Conservation (phyloP, 2,113 vertebrate species). For the Cygnus buccinator region DNA sequence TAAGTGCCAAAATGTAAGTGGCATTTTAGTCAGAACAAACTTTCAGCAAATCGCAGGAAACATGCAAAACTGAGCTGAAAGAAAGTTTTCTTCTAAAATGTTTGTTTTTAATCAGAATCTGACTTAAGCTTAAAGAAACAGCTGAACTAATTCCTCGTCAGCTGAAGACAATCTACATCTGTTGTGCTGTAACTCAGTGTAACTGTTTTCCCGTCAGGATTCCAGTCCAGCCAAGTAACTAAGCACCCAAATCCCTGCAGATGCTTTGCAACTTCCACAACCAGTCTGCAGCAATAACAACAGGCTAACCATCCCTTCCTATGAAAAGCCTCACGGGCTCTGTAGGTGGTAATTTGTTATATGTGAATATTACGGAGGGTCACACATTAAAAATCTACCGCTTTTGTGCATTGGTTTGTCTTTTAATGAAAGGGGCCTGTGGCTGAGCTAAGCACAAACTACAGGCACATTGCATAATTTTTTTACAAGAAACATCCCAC, state of each 20-base stretch:
- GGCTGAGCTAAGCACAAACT: background rate
- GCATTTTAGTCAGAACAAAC: conserved; percentile 11
- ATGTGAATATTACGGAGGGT: background rate
- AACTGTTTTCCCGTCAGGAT: conserved; percentile 31
- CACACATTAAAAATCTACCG: background rate
- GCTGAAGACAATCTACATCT: conserved; percentile 57
- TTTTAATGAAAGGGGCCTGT: background rate
- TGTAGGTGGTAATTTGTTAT: background rate
- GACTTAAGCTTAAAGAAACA: conserved; percentile 39
- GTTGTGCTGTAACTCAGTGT: conserved; percentile 35
- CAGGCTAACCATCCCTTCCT: background rate
- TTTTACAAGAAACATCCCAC: background rate
- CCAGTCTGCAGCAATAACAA: conserved; percentile 1
- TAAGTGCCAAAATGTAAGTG: background rate
- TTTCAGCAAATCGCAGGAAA: conserved; percentile 2
- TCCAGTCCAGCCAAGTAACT: conserved; percentile 21
- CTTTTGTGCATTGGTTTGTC: background rate
- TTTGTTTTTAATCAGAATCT: conserved; percentile 19
- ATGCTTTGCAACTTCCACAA: conserved; percentile 39
- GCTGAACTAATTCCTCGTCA: conserved; percentile 41
- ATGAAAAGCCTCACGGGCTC: background rate
- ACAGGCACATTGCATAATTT: background rate
- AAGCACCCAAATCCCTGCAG: conserved; percentile 40
- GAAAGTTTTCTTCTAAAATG: conserved; percentile 34
- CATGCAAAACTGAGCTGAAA: conserved; percentile 2